Evolutionary conservation across 2,797 vertebrate species (phyloP).

Genomic region (Tauraco hartlaubi): DNA sequence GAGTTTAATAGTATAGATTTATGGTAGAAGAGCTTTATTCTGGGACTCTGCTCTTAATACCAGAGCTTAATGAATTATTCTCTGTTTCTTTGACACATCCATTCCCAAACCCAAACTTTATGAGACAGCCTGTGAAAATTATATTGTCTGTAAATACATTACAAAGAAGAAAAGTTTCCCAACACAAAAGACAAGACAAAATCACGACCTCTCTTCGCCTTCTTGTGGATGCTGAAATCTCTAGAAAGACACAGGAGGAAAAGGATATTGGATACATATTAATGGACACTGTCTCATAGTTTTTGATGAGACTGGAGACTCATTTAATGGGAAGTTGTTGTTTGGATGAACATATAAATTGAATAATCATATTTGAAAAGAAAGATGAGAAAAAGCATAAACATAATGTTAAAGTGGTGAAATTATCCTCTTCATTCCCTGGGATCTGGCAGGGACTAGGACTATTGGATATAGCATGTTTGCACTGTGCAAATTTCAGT

Average conservation of each 20-base stretch:
- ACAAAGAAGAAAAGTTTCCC: background rate
- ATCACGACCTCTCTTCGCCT: background rate
- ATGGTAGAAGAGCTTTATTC: background rate
- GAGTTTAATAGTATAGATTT: background rate
- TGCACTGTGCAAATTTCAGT: background rate
- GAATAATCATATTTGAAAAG: constrained; percentile 23
- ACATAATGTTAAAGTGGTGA: background rate
- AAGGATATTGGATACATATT: background rate
- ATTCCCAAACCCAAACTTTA: background rate
- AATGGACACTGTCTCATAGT: background rate
- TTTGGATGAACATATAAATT: constrained; percentile 5
- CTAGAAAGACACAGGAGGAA: background rate
- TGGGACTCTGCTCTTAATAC: background rate
- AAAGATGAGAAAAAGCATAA: constrained; percentile 2
- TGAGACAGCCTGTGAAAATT: background rate
- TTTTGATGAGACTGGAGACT: constrained; percentile 2
- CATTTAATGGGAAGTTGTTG: constrained; percentile 47
- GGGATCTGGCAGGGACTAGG: background rate
- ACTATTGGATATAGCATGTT: background rate
- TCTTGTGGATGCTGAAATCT: background rate
- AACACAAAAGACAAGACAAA: background rate
- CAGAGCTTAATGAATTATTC: background rate
- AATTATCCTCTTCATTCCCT: background rate
- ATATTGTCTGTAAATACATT: background rate
- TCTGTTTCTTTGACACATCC: background rate